Evolutionary conservation across 2,888 invertebrate species (phyloP).

Genomic region (Chesias legatella): DNA sequence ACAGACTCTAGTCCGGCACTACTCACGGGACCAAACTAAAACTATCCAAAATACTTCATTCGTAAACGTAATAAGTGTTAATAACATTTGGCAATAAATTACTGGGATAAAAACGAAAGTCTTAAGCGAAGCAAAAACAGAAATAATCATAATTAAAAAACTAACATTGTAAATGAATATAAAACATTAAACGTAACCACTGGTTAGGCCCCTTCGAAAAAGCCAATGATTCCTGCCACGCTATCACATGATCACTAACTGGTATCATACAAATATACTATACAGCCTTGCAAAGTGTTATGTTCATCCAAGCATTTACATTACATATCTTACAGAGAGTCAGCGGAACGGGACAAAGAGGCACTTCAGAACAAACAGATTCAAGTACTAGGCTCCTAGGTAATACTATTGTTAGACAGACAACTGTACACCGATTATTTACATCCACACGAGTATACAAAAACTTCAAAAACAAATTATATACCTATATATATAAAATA

Average conservation of each 20-base stretch:
- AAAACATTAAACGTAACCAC: slow-evolving; percentile 59
- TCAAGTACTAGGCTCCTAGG: slow-evolving; percentile 48
- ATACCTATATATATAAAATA: slow-evolving; percentile 67
- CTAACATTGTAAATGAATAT: slow-evolving; percentile 60
- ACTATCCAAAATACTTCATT: slow-evolving; percentile 52
- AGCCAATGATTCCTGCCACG: slow-evolving; percentile 23
- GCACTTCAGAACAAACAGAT: slow-evolving; percentile 73
- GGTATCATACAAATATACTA: slow-evolving; percentile 54
- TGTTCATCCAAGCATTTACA: slow-evolving; percentile 67
- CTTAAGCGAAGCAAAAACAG: slow-evolving; percentile 61
- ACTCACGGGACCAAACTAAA: slow-evolving; percentile 35
- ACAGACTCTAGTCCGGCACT: slow-evolving; percentile 1
- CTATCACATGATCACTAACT: slow-evolving; percentile 33
- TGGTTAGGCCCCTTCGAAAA: slow-evolving; percentile 46
- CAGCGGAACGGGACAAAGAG: slow-evolving; percentile 63
- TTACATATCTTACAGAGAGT: slow-evolving; percentile 70
- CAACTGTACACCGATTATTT: slow-evolving; percentile 54
- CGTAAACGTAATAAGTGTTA: slow-evolving; percentile 60
- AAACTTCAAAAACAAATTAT: slow-evolving; percentile 48
- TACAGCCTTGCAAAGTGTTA: slow-evolving; percentile 41
- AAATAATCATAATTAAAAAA: slow-evolving; percentile 52
- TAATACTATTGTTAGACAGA: slow-evolving; percentile 45
- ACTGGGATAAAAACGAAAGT: slow-evolving; percentile 73
- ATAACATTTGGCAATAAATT: slow-evolving; percentile 80
- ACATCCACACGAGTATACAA: slow-evolving; percentile 40